Percentiles rank a stretch among this genome's conserved stretches.
Conservation (phyloP, 1,140 invertebrate species). For the Pteromalus puparum region DNA sequence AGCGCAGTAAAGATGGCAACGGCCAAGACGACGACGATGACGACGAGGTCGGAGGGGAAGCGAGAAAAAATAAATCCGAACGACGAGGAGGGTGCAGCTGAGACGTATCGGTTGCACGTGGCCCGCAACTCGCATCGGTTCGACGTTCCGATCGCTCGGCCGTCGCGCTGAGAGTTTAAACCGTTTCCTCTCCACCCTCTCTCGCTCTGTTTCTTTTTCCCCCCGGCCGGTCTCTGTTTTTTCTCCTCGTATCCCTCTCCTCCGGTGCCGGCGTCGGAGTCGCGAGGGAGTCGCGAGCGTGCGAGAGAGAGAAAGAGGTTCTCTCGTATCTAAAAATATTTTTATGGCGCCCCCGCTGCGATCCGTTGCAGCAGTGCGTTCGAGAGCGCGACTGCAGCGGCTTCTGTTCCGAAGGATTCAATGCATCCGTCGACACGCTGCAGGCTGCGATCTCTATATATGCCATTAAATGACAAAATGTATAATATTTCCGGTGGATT, state of each 20-base stretch:
- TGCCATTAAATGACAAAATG: slow-evolving; percentile 57
- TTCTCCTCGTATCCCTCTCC: slow-evolving; percentile 49
- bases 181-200: slow-evolving; percentile 63
- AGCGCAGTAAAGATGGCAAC: slow-evolving; percentile 17
- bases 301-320: slow-evolving; percentile 44
- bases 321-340: slow-evolving; percentile 72
- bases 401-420: slow-evolving; percentile 65
- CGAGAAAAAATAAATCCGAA: slow-evolving; percentile 49
- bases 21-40: not conserved
- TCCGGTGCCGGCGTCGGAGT: slow-evolving; percentile 33
- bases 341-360: slow-evolving; percentile 73
- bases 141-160: slow-evolving; percentile 61
- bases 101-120: slow-evolving; percentile 72
- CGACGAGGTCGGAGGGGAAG: slow-evolving; percentile 20
- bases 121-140: slow-evolving; percentile 58
- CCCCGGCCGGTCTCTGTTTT: slow-evolving; percentile 55
- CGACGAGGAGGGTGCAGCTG: slow-evolving; percentile 56
- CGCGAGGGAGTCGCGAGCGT: slow-evolving; percentile 32
- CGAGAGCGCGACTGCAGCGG: slow-evolving; percentile 46
- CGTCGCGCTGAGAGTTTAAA: slow-evolving; percentile 52
- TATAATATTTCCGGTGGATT: slow-evolving; percentile 59
- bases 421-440: slow-evolving; percentile 58
- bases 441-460: slow-evolving; percentile 51
- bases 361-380: slow-evolving; percentile 56
- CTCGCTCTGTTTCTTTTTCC: slow-evolving; percentile 56